Conservation (phyloP, 2,797 vertebrate species). For the Stomatorhinus walkeri region DNA sequence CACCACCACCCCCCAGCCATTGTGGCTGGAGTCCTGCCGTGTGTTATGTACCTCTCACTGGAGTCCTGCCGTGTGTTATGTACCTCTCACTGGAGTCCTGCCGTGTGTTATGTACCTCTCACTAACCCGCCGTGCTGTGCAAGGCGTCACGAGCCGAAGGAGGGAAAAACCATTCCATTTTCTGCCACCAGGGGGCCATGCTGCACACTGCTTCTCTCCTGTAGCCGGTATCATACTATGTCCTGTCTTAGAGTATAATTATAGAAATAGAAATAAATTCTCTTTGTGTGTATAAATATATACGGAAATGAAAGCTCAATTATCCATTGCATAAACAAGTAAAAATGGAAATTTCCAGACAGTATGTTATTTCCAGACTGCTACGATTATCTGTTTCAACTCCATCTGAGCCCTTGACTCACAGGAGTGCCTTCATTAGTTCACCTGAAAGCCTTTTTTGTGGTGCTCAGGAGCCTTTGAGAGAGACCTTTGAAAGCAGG, state of each 20-base stretch:
- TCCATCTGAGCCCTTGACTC: neutral
- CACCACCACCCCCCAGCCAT: slow-evolving; percentile 24
- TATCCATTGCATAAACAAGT: neutral
- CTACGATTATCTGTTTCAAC: neutral
- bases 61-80: neutral
- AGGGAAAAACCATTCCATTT: neutral
- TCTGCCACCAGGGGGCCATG: neutral
- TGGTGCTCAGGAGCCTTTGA: neutral
- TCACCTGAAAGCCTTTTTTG: neutral
- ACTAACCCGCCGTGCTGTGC: neutral
- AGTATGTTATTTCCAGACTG: neutral
- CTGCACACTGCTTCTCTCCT: neutral
- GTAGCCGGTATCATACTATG: neutral
- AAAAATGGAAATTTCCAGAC: neutral
- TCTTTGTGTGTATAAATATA: neutral
- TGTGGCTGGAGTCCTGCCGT: neutral
- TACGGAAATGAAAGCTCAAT: neutral
- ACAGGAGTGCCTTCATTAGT: neutral
- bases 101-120: neutral
- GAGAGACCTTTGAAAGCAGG: neutral
- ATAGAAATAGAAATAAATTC: neutral
- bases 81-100: neutral
- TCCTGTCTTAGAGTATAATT: neutral
- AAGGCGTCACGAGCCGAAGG: neutral
- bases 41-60: neutral